Evolutionary conservation across 2,113 vertebrate species (phyloP), one percentile per base, ranked within the genome.

Genomic region (Blennius ocellaris): DNA sequence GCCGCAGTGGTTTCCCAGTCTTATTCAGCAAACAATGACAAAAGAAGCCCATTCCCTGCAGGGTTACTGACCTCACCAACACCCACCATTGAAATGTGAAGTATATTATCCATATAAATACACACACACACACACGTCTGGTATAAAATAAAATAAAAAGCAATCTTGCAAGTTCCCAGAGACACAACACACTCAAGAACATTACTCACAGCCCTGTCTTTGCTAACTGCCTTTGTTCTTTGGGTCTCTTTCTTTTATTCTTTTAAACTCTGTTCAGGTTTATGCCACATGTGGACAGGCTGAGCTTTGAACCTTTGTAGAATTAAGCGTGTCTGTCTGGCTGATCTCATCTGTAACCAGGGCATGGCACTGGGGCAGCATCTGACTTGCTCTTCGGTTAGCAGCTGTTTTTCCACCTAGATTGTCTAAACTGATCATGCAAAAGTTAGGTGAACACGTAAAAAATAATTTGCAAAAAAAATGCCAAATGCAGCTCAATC

Each of bases 281-380:
- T 83, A 81, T 75, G 82, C 88, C 92, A 93, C 89, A 93, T 93
- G 91, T 93, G 80, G 36, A 5, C 55, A 76, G 66, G 59, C 38
- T 4, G 38, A 55, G 86, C 86, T 92, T 90, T 91, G 80, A 89
- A 91, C 83, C 80, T 81, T 72, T 84, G 69, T 73, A 80, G 72
- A 83, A 88, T 91, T 90, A 89, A 87, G 64, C 14, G 21, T 85
- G 86, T 92, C 89, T 85, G 84, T 53, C 84, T 87, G 83, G 15
- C 81, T 81, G 69, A 51, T 43, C 76, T 66, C 64, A 64, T 75
- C 69, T 90, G 38, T 70, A 78, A 78, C 54, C 11, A 71, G 54
- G 17, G 40, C 80, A 71, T 55, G 36, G 45, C 37, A 17, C 38
- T 77, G 48, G 57, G 51, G 54, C 52, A 45, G 53, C 61, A 65